A percentile compares a stretch with the other conserved stretches of the same genome.
These are phyloP conservation scores for Epizoanthus fatuus DNA, from an alignment of 92 coral and sea anemone genomes.

Conservation along the genomic window DNA sequence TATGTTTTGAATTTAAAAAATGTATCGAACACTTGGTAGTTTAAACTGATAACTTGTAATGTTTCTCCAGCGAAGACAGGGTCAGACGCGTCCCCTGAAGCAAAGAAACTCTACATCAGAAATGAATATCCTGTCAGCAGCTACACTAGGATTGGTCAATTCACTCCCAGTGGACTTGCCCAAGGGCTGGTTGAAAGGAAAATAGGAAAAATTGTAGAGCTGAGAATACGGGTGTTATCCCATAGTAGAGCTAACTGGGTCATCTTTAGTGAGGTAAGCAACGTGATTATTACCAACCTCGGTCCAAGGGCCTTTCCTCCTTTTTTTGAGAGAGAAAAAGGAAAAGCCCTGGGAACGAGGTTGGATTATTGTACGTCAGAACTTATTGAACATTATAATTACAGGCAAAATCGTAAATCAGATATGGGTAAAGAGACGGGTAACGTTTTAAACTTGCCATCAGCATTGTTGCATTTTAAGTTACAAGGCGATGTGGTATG, in stretches of 20 bases:
- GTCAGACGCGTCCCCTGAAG: conserved; percentile 85
- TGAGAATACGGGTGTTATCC: conserved; percentile 85
- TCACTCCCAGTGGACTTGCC: conserved; percentile 81
- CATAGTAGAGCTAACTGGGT: conserved; percentile 95
- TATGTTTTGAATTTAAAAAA: too few relatives aligned
- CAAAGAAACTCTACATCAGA: conserved; percentile 77
- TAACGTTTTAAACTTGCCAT: too few relatives aligned
- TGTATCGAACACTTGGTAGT: too few relatives aligned
- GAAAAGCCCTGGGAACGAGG: not conserved
- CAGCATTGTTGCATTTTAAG: too few relatives aligned
- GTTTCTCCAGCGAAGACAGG: conserved; percentile 16
- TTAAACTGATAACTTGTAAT: not conserved
- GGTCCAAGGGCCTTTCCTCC: not conserved
- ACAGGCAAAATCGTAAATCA: too few relatives aligned
- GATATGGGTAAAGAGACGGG: too few relatives aligned
- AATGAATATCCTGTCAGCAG: conserved; percentile 79
- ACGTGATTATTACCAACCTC: not conserved
- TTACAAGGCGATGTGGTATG: too few relatives aligned
- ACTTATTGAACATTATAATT: too few relatives aligned
- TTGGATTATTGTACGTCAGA: too few relatives aligned
- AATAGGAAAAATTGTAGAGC: conserved; percentile 81
- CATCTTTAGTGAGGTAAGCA: conserved; percentile 93
- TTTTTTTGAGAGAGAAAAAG: not conserved
- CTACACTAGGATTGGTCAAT: conserved; percentile 79
- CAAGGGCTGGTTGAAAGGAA: conserved; percentile 73